Evolutionary conservation across 2,888 invertebrate species (phyloP), one percentile per base, ranked within the genome.

Genomic region (Cataglyphis livida): DNA sequence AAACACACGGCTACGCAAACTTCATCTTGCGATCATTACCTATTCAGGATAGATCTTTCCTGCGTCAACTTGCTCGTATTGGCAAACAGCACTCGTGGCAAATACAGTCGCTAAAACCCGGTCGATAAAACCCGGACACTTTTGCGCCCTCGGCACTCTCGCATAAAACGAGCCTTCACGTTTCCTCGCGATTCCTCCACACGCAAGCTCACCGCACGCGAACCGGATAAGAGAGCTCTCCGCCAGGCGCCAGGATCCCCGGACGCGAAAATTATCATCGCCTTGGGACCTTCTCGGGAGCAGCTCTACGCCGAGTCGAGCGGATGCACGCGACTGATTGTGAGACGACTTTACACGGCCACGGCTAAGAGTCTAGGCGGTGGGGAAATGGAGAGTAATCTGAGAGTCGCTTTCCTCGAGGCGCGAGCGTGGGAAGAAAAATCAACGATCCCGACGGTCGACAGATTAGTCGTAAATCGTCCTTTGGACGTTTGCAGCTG

Each of bases 341-440:
- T 3, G 78, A 78, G 32, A 28, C 10, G 9, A 21, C 28, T 32
- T n/a, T n/a, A 51, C n/a, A 66, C 28, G 70, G 18, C 5, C 35
- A 6, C 15, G 64, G 25, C 18, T 6, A 25, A 10, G 48, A 35
- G 1, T 15, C n/a, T n/a, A 21, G 15, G 15, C 44, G 15, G 25
- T 9, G 57, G 83, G 66, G 51, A 74, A 81, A 73, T 62, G 62
- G 68, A 81, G 84, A 84, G 74, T 84, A 81, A 81, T 64, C 62
- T 35, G 3, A 18, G 21, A 66, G 68, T 84, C 74, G 74, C 68
- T 81, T 74, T 81, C 81, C 62, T 81, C 74, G 73, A 5, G 65
- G 51, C 41, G 57, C n/a, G 70, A 76, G 70, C 71, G 83, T 73
- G 79, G 66, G 83, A 83, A 81, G 79, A 73, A 81, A 81, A 71